Evolutionary conservation across 2,888 invertebrate genomes (phyloP), one percentile per base, ranked within the genome.

Genomic region (Clitarchus hookeri): DNA sequence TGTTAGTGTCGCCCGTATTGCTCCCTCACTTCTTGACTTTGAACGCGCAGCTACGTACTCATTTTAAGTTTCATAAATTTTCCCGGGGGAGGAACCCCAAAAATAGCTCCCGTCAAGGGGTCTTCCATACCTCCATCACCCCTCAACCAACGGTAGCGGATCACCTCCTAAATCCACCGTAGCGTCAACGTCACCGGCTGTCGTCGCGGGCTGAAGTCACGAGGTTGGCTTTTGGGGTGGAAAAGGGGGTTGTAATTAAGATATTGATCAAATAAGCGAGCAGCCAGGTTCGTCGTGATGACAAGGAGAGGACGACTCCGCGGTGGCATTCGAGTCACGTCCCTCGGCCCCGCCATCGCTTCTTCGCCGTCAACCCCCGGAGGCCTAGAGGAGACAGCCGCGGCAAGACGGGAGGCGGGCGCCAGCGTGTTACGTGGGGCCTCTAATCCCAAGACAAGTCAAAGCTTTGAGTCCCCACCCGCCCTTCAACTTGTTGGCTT

Each of bases 371-470:
- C 65, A 65, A 3, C 65, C n/a, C 23, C 11, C 8, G 65, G 23
- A 36, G 36, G 36, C 36, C 36, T 1, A 36, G 36, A 36, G 23
- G 65, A 23, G 3, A 9, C 8, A 3, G 65, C n/a, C 65, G 19
- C 23, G n/a, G 65, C 65, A 65, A 19, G 23, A 19, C 6, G 65
- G 65, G 65, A 12, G 2, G 3, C 53, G 65, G 65, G 19, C 16
- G 48, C 48, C 36, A 36, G 36, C 36, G 36, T 48, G 8, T 19
- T n/a, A 65, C 65, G 65, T 65, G 65, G 65, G 8, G 11, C 65
- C 65, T 65, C 65, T 65, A 65, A 65, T 65, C 65, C 65, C 65
- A 19, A 65, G 65, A n/a, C 65, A 65, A 65, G 65, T 65, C 65
- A 65, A 65, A 65, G 65, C 12, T 65, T 65, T 65, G 65, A 65